Percentiles rank a stretch among this genome's conserved stretches.
Conservation (phyloP, 2,113 vertebrate species). For the Xiphophorus hellerii region DNA sequence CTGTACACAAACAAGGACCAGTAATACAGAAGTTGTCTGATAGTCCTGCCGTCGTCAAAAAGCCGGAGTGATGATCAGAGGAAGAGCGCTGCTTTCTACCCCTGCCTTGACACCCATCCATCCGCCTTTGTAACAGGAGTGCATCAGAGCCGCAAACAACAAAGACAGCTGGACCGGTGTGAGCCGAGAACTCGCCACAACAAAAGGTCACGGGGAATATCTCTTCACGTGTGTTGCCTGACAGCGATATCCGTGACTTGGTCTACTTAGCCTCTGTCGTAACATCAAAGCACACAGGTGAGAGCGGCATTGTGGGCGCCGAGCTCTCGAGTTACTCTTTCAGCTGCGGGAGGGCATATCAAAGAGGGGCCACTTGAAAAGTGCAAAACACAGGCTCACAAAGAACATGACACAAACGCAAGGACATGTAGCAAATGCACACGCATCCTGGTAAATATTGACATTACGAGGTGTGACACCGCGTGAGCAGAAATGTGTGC, state of each 20-base stretch:
- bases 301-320: slow-evolving; percentile 79
- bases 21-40: slow-evolving; percentile 7
- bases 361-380: slow-evolving; percentile 75
- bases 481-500: background rate
- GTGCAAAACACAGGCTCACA: slow-evolving; percentile 61
- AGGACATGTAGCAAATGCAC: slow-evolving; percentile 21
- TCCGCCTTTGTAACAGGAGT: slow-evolving; percentile 75
- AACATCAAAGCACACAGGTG: slow-evolving; percentile 84
- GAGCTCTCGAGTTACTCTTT: slow-evolving; percentile 82
- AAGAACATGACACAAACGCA: slow-evolving; percentile 48
- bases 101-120: slow-evolving; percentile 71
- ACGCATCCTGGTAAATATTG: background rate
- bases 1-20: background rate
- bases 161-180: slow-evolving; percentile 71
- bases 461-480: slow-evolving; percentile 5
- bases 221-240: slow-evolving; percentile 53
- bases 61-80: slow-evolving; percentile 56
- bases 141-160: slow-evolving; percentile 64
- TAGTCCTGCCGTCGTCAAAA: slow-evolving; percentile 17
- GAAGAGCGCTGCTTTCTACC: slow-evolving; percentile 52
- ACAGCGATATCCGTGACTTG: slow-evolving; percentile 75
- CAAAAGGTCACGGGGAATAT: slow-evolving; percentile 68
- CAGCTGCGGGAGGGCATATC: slow-evolving; percentile 78
- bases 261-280: slow-evolving; percentile 78
- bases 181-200: slow-evolving; percentile 74